Evolutionary conservation across 2,888 invertebrate species (phyloP).

Genomic region (Acanthosoma haemorrhoidale): DNA sequence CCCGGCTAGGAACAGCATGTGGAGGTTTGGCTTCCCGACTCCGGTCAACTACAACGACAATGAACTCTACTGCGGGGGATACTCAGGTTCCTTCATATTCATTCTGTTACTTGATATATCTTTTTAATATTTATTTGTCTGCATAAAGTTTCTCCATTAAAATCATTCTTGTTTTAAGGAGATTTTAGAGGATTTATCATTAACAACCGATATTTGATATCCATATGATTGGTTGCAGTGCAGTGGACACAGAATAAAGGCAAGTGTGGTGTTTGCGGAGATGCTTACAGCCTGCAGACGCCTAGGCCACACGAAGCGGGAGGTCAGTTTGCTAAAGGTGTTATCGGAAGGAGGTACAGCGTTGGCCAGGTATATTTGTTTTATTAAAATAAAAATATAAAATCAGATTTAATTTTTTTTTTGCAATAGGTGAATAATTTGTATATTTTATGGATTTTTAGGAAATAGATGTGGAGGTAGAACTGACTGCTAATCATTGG

Average conservation of each 20-base stretch:
- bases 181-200: background rate
- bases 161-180: background rate
- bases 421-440: background rate
- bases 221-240: slow-evolving; percentile 50
- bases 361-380: slow-evolving; percentile 63
- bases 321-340: slow-evolving; percentile 78
- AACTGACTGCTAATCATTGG: slow-evolving; percentile 83
- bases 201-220: slow-evolving; percentile 5
- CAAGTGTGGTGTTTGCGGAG: slow-evolving; percentile 85
- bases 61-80: slow-evolving; percentile 88
- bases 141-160: background rate
- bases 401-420: too few relatives aligned
- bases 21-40: slow-evolving; percentile 90
- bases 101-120: background rate
- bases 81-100: slow-evolving; percentile 57
- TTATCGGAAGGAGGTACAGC: slow-evolving; percentile 73
- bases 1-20: slow-evolving; percentile 88
- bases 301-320: slow-evolving; percentile 87
- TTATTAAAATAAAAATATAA: too few relatives aligned
- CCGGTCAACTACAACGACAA: slow-evolving; percentile 93
- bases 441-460: slow-evolving; percentile 44
- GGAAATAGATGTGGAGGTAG: slow-evolving; percentile 79
- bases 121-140: background rate
- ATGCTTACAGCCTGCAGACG: slow-evolving; percentile 63
- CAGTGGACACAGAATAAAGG: slow-evolving; percentile 84